Conservation (phyloP, 2,888 invertebrate species). For the Folsomia candida region DNA sequence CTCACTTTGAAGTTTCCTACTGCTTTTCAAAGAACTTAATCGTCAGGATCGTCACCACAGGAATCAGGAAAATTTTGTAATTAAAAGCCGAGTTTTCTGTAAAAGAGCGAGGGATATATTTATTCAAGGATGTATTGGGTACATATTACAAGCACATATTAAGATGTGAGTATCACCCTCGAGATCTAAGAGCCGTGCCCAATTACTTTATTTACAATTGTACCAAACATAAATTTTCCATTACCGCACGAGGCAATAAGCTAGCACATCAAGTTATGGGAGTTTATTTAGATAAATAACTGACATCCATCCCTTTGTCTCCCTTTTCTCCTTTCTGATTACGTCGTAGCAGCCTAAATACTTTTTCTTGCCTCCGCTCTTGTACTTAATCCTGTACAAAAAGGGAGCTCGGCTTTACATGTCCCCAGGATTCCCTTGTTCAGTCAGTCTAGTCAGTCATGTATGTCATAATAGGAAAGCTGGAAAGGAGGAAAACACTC, state of each 20-base stretch:
- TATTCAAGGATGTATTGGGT: no score
- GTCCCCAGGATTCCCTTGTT: background rate
- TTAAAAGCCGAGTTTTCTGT: background rate
- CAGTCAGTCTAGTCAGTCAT: background rate
- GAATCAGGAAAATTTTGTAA: slow-evolving; percentile 9
- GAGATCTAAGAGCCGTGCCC: background rate
- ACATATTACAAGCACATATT: background rate
- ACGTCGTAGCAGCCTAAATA: no score
- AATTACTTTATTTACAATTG: background rate
- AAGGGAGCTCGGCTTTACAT: background rate
- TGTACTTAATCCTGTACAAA: background rate
- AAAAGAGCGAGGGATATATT: no score
- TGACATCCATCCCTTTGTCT: slow-evolving; percentile 5
- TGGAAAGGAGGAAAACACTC: background rate
- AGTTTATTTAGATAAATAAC: slow-evolving; percentile 15
- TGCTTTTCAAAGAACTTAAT: slow-evolving; percentile 13
- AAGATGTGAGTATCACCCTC: background rate
- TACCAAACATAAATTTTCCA: slow-evolving; percentile 1
- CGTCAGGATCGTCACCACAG: slow-evolving; percentile 10
- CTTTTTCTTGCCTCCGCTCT: background rate
- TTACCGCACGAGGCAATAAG: background rate
- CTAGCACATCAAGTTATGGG: background rate
- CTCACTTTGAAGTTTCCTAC: no score
- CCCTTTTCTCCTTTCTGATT: background rate
- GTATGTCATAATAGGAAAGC: background rate